Base-by-base conservation (phyloP, 2,797 vertebrate genomes). In the Geotrypetes seraphini region DNA sequence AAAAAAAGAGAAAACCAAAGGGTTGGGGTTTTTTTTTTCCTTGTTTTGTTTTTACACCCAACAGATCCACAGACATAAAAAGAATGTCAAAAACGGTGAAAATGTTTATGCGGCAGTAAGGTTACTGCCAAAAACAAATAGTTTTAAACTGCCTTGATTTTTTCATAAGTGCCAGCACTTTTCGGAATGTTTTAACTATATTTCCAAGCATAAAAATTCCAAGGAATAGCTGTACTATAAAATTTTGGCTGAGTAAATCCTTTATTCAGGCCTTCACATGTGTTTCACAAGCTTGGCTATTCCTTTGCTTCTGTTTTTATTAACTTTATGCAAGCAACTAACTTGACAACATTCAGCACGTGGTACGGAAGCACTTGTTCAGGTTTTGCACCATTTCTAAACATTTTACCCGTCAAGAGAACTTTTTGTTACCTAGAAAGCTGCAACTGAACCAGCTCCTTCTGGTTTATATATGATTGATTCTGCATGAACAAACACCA, bases 1-100 rank as follows among this genome's bases (percentile, higher is more conserved):
- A 46, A 65, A 64, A 58, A 57, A 69, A 70, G n/a, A n/a, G n/a
- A n/a, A n/a, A n/a, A n/a, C n/a, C n/a, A n/a, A n/a, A n/a, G n/a
- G n/a, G n/a, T n/a, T n/a, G n/a, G n/a, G n/a, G n/a, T n/a, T n/a
- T n/a, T n/a, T n/a, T n/a, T n/a, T n/a, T 46, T 68, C 60, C n/a
- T n/a, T n/a, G n/a, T n/a, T n/a, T n/a, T n/a, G n/a, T n/a, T n/a
- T 73, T 74, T 78, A 74, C 70, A 73, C 63, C 78, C 75, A 74
- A 60, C 66, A 71, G 69, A 71, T 70, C 66, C 73, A 74, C 57
- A 38, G 71, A 68, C 34, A 64, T 49, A 57, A 68, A 35, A 65
- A 66, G 75, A 70, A 66, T 75, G 72, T 73, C 71, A 63, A 70
- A 72, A n/a, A n/a, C 60, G 63, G 56, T 60, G 57, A 63, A 66